Conservation (phyloP, 2,888 invertebrate species). For the Aspidiotus destructor region DNA sequence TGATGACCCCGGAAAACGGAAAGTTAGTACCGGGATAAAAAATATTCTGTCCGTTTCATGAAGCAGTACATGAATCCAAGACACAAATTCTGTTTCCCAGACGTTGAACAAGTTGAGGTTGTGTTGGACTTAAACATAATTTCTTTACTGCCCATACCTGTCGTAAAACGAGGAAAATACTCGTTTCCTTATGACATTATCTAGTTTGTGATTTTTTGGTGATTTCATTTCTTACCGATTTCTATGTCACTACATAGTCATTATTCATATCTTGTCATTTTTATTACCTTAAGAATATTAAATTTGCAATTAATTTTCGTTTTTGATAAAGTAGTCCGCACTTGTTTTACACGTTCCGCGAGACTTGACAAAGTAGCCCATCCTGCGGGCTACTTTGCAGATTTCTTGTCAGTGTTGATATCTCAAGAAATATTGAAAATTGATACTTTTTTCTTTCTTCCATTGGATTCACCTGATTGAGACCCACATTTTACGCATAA, state of each 20-base stretch:
- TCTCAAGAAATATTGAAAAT: not conserved
- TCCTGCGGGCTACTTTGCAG: no score
- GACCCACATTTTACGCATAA: not conserved
- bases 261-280: no score
- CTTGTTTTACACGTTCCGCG: not conserved
- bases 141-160: not conserved
- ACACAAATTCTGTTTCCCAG: not conserved
- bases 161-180: not conserved
- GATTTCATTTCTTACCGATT: no score
- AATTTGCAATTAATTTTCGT: no score
- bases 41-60: no score
- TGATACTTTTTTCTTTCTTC: no score
- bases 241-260: no score
- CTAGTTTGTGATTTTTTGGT: no score
- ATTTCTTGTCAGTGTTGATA: no score
- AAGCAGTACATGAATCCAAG: not conserved
- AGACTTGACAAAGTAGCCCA: not conserved
- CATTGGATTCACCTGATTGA: not conserved
- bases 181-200: not conserved
- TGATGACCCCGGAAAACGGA: no score
- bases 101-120: not conserved
- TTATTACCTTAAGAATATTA: no score
- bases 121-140: not conserved
- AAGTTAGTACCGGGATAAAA: no score
- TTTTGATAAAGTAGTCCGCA: not conserved